Conservation (phyloP, 1,140 invertebrate genomes). For the Procambarus clarkii region DNA sequence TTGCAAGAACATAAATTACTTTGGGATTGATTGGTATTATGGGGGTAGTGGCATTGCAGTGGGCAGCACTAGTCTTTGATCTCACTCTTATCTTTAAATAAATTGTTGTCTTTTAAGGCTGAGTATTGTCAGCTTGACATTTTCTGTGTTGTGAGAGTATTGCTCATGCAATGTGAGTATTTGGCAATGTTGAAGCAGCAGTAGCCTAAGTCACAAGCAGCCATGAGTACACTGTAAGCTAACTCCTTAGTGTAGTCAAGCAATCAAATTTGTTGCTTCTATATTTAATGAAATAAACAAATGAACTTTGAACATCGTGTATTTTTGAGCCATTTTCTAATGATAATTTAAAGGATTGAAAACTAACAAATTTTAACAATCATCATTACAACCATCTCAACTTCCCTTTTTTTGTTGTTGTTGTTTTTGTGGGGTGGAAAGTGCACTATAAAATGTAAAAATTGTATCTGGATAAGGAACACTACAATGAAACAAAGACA, state of each 20-base stretch:
- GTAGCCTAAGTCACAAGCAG: conserved; percentile 4
- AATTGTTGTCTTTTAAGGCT: background rate
- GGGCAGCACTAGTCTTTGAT: conserved; percentile 62
- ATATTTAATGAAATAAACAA: conserved; percentile 71
- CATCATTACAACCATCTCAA: too few relatives aligned
- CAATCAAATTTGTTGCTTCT: conserved; percentile 71
- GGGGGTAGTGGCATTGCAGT: conserved; percentile 37
- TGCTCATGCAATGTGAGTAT: background rate
- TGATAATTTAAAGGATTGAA: background rate
- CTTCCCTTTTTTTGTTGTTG: too few relatives aligned
- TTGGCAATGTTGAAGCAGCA: background rate
- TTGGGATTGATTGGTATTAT: conserved; percentile 13
- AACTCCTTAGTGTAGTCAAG: conserved; percentile 67
- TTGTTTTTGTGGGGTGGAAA: too few relatives aligned
- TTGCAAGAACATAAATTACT: conserved; percentile 18
- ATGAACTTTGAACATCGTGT: conserved; percentile 29
- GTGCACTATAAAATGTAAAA: too few relatives aligned
- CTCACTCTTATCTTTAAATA: conserved; percentile 53
- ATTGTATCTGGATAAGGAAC: too few relatives aligned
- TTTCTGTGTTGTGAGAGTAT: conserved; percentile 1
- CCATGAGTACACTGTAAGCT: conserved; percentile 62
- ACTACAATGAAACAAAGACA: too few relatives aligned
- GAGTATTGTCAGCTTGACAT: background rate
- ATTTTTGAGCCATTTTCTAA: background rate
- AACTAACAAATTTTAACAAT: background rate